Conservation (phyloP, 2,797 vertebrate genomes). For the Holocentrus rufus region DNA sequence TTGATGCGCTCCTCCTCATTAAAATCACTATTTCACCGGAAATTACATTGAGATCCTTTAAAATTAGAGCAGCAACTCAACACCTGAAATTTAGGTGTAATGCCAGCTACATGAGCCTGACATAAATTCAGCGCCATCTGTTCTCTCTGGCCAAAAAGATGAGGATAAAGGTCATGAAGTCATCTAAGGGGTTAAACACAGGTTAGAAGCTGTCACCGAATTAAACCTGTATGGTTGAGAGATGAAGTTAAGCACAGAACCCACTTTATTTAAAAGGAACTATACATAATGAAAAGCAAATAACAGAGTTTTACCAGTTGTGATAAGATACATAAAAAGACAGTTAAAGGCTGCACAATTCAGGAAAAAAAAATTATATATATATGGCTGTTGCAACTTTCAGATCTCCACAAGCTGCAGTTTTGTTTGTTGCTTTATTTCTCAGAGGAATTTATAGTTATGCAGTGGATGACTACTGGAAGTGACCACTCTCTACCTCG, state of each 20-base stretch:
- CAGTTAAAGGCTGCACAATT: slow-evolving; percentile 4
- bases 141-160: slow-evolving; percentile 54
- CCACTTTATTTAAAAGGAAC: background rate
- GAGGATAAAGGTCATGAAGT: slow-evolving; percentile 35
- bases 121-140: slow-evolving; percentile 56
- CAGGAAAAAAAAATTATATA: background rate
- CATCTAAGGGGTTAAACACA: slow-evolving; percentile 30
- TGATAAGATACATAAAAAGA: background rate
- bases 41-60: too few species aligned
- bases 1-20: too few species aligned
- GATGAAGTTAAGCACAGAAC: background rate
- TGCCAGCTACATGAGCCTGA: background rate
- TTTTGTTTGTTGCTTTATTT: too few species aligned
- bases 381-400: too few species aligned
- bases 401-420: too few species aligned
- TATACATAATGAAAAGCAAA: background rate
- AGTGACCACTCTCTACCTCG: too few species aligned
- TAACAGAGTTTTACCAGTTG: slow-evolving; percentile 2
- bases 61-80: too few species aligned
- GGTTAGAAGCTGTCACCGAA: slow-evolving; percentile 2
- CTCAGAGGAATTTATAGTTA: too few species aligned
- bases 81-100: too few species aligned
- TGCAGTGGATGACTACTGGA: too few species aligned
- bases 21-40: too few species aligned
- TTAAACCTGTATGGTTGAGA: slow-evolving; percentile 1